Evolutionary conservation across 2,797 vertebrate species (phyloP).

Genomic region (Malacoraja senta): DNA sequence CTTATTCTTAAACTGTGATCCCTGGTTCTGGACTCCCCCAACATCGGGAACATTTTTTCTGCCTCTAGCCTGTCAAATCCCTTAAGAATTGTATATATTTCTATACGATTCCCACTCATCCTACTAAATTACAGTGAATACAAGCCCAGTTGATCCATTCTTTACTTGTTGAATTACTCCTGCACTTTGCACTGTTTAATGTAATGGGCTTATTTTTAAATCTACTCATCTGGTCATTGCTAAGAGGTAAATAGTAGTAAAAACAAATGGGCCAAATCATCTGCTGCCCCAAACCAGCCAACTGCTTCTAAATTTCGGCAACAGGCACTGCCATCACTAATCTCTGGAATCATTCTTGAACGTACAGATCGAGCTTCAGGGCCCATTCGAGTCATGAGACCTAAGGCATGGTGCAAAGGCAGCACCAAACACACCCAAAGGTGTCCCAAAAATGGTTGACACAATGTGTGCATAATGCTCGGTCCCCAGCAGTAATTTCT

Average conservation of each 20-base stretch:
- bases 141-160: too few relatives aligned
- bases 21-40: too few relatives aligned
- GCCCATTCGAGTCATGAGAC: not conserved
- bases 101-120: too few relatives aligned
- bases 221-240: not conserved
- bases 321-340: not conserved
- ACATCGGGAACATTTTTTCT: too few relatives aligned
- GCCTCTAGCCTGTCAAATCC: too few relatives aligned
- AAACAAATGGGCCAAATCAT: not conserved
- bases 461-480: not conserved
- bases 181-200: not conserved
- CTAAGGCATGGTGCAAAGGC: not conserved
- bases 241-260: too few relatives aligned
- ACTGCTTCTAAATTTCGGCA: not conserved
- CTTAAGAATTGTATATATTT: too few relatives aligned
- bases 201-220: not conserved
- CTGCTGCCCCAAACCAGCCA: not conserved
- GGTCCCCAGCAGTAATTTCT: not conserved
- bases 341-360: not conserved
- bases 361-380: not conserved
- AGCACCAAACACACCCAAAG: not conserved
- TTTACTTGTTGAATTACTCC: too few relatives aligned
- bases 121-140: too few relatives aligned
- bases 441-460: not conserved
- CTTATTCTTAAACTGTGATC: too few relatives aligned